Conservation (phyloP, 2,888 invertebrate genomes). For the Ennomos erosarius region DNA sequence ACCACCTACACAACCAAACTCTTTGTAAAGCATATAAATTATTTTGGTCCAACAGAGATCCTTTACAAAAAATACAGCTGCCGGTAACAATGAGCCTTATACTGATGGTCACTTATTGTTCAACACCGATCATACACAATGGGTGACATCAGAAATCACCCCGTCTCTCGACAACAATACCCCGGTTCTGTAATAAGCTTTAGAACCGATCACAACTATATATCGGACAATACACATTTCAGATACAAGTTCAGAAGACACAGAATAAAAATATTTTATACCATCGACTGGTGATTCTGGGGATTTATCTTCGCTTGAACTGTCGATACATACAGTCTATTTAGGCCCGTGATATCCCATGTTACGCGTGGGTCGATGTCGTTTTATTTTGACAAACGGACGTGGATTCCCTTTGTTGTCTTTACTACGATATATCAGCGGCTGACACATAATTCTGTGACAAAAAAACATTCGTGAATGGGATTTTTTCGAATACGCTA, state of each 20-base stretch:
- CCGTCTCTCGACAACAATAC: constrained; percentile 68
- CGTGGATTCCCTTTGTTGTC: constrained; percentile 73
- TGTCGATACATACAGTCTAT: constrained; percentile 49
- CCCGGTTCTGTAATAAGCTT: constrained; percentile 70
- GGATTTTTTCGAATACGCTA: constrained; percentile 51
- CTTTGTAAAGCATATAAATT: constrained; percentile 54
- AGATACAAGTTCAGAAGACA: constrained; percentile 44
- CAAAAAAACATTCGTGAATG: constrained; percentile 61
- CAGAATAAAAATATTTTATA: constrained; percentile 52
- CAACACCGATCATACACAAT: constrained; percentile 69
- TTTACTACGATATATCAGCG: constrained; percentile 75
- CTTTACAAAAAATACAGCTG: constrained; percentile 79
- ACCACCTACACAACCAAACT: constrained; percentile 39
- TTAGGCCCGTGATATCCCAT: constrained; percentile 61
- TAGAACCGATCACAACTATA: constrained; percentile 61
- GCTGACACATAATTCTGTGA: constrained; percentile 65
- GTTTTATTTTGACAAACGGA: constrained; percentile 81
- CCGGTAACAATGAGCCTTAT: constrained; percentile 66
- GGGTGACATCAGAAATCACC: constrained; percentile 73
- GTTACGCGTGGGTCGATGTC: constrained; percentile 73
- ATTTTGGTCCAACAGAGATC: constrained; percentile 63
- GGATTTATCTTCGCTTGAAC: constrained; percentile 49
- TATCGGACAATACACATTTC: constrained; percentile 60
- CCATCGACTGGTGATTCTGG: constrained; percentile 43
- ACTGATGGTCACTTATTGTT: constrained; percentile 81